A percentile compares a stretch with the other conserved stretches of the same genome.
Conservation (phyloP, 2,888 invertebrate species). For the Melanchra persicariae region DNA sequence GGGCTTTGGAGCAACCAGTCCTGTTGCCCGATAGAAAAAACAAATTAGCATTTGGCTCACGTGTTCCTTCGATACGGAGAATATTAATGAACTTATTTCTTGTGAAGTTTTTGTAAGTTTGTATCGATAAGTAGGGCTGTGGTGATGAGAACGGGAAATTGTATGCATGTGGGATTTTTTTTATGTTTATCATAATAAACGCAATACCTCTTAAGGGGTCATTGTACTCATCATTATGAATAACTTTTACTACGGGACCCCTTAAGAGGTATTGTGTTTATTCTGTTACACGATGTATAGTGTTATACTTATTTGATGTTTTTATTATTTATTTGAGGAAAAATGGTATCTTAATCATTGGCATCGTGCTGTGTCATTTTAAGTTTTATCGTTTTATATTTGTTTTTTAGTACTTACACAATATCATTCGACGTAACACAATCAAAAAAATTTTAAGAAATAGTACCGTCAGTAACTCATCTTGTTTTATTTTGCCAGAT, state of each 20-base stretch:
- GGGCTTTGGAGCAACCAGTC: conserved; percentile 72
- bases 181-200: not conserved
- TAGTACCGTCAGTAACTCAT: too few species aligned
- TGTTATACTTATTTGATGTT: not conserved
- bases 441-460: too few species aligned
- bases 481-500: too few species aligned
- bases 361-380: conserved; percentile 8
- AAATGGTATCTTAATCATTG: not conserved
- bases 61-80: conserved; percentile 47
- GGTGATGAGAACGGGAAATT: conserved; percentile 28
- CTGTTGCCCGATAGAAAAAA: conserved; percentile 71
- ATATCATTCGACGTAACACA: too few species aligned
- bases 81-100: conserved; percentile 66
- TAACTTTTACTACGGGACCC: too few species aligned
- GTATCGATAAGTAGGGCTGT: conserved; percentile 14
- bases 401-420: too few species aligned
- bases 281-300: too few species aligned
- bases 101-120: conserved; percentile 40
- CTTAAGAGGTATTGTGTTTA: too few species aligned
- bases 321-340: conserved; percentile 11
- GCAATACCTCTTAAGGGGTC: too few species aligned
- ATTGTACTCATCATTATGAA: too few species aligned
- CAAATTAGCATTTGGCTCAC: conserved; percentile 69
- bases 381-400: too few species aligned
- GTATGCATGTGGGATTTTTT: conserved; percentile 24